Conservation (phyloP, 1,140 invertebrate species). For the Thaumatotibia leucotreta region DNA sequence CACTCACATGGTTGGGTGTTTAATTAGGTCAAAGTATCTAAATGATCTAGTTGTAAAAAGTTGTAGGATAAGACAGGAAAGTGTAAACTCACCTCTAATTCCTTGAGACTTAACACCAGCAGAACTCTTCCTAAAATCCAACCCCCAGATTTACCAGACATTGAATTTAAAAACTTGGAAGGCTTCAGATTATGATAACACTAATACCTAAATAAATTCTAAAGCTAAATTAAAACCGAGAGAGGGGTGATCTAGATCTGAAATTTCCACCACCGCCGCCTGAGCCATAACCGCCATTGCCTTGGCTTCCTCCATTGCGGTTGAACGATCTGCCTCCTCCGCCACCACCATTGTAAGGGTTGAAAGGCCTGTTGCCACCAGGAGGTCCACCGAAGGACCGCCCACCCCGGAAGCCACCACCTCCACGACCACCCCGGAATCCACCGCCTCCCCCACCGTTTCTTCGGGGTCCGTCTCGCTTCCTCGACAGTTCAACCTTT, state of each 20-base stretch:
- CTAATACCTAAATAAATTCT: constrained; percentile 71
- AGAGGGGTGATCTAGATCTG: constrained; percentile 71
- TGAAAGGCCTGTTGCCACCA: constrained; percentile 31
- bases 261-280: constrained; percentile 67
- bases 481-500: constrained; percentile 89
- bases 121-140: constrained; percentile 63
- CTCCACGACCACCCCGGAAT: constrained; percentile 72
- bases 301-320: constrained; percentile 59
- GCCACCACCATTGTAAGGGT: constrained; percentile 33
- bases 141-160: constrained; percentile 64
- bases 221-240: constrained; percentile 70
- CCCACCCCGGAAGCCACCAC: constrained; percentile 48
- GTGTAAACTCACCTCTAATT: constrained; percentile 54
- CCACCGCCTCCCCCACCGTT: constrained; percentile 69
- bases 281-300: constrained; percentile 72
- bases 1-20: no score
- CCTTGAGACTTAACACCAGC: constrained; percentile 43
- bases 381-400: constrained; percentile 45
- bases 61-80: neutral
- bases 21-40: no score
- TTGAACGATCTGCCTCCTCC: constrained; percentile 40
- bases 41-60: neutral
- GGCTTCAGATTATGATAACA: constrained; percentile 74
- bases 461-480: constrained; percentile 79
- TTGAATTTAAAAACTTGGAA: constrained; percentile 72